Conservation (phyloP, 2,888 invertebrate species). For the Eilema depressum region DNA sequence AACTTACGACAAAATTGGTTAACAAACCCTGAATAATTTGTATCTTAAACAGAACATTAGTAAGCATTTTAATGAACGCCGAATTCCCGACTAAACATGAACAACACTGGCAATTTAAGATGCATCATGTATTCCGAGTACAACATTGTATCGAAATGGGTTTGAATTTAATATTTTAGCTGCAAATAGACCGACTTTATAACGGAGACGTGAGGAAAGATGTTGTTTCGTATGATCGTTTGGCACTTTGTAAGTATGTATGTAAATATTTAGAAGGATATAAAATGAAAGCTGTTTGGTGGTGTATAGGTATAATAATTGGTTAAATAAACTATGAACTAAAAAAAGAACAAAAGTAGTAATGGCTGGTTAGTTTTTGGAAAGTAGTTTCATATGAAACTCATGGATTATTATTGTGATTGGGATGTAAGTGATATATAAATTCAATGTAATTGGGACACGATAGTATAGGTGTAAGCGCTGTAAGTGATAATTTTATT, state of each 20-base stretch:
- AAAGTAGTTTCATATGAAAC: too few relatives aligned
- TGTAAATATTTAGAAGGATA: constrained; percentile 12
- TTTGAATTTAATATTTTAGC: constrained; percentile 19
- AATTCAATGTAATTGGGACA: too few relatives aligned
- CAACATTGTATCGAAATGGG: constrained; percentile 15
- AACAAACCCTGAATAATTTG: constrained; percentile 1
- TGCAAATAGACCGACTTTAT: constrained; percentile 24
- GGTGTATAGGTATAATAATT: neutral
- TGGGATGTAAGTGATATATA: too few relatives aligned
- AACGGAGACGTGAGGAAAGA: constrained; percentile 25
- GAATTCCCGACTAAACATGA: constrained; percentile 4
- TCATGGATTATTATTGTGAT: too few relatives aligned
- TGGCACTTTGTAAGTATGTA: constrained; percentile 21
- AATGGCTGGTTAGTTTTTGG: too few relatives aligned
- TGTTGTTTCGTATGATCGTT: constrained; percentile 9
- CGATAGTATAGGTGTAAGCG: too few relatives aligned
- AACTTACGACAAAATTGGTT: neutral
- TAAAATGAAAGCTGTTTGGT: neutral
- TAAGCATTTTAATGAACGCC: constrained; percentile 18
- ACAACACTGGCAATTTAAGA: constrained; percentile 15
- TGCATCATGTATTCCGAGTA: constrained; percentile 14
- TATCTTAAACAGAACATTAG: neutral
- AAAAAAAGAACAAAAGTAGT: neutral
- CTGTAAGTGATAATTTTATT: too few relatives aligned
- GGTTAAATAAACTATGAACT: neutral